phyloP scores from a whole-genome alignment of 2,113 vertebrate species.

The Nesoenas mayeri region DNA sequence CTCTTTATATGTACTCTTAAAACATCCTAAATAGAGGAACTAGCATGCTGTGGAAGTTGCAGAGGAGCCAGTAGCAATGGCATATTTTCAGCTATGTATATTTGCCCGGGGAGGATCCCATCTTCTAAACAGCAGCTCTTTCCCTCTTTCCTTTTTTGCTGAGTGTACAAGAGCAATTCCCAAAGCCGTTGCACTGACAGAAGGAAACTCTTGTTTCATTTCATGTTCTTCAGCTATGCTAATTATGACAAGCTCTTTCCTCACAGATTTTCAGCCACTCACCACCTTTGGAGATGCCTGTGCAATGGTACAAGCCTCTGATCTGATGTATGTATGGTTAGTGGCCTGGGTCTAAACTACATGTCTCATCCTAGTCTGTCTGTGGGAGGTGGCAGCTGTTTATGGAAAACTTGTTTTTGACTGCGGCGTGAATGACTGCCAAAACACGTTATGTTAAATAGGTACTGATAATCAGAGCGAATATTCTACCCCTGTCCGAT shows the following conservation, averaged over 20 bases:
- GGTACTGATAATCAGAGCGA: background rate
- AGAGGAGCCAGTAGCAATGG: background rate
- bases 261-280: background rate
- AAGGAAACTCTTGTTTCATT: background rate
- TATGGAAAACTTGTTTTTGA: background rate
- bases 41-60: background rate
- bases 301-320: background rate
- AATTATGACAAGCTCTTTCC: background rate
- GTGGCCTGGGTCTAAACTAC: background rate
- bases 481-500: background rate
- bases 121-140: background rate
- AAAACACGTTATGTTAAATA: background rate
- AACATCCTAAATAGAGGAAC: background rate
- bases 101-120: background rate
- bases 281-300: background rate
- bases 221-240: background rate
- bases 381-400: background rate
- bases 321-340: background rate
- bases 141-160: background rate
- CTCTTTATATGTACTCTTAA: background rate
- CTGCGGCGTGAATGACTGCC: background rate
- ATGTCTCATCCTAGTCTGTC: background rate
- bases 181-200: background rate
- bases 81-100: background rate
- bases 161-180: background rate